These are phyloP conservation scores for Pecten maximus DNA, from an alignment of 2,888 invertebrate species.

Conservation along the genomic window DNA sequence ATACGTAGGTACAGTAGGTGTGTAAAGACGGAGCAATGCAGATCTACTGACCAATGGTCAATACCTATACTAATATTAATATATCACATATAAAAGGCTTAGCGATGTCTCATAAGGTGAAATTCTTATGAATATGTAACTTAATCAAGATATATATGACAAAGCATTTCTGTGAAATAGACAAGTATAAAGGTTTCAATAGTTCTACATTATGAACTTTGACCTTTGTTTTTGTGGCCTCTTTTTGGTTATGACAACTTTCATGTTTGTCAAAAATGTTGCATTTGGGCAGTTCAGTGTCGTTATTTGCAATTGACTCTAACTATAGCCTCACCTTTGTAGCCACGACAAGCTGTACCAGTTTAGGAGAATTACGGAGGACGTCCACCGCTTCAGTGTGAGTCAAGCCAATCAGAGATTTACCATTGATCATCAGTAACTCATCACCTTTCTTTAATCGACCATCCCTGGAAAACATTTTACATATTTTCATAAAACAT, in stretches of 20 bases:
- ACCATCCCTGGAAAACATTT: constrained; percentile 85
- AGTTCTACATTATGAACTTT: too few relatives aligned
- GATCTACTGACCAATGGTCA: not conserved
- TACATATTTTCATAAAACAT: too few relatives aligned
- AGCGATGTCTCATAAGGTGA: too few relatives aligned
- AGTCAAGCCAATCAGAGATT: constrained; percentile 80
- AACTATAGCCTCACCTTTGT: constrained; percentile 67
- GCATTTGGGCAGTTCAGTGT: too few relatives aligned
- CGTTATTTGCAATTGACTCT: too few relatives aligned
- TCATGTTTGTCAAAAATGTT: not conserved
- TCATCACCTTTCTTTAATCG: constrained; percentile 93
- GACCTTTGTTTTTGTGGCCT: too few relatives aligned
- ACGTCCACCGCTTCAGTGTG: constrained; percentile 77
- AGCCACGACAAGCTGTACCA: constrained; percentile 77
- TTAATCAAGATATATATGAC: too few relatives aligned
- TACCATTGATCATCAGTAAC: constrained; percentile 94
- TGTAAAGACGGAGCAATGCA: not conserved
- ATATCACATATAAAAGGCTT: too few relatives aligned
- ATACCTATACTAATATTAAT: not conserved
- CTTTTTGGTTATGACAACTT: too few relatives aligned
- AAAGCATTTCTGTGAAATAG: too few relatives aligned
- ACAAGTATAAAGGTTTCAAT: too few relatives aligned
- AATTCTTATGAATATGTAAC: too few relatives aligned
- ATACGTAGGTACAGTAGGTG: not conserved
- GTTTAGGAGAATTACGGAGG: constrained; percentile 70